Base-by-base conservation (phyloP, 1,140 invertebrate genomes). In the Phymorhynchus buccinoides region DNA sequence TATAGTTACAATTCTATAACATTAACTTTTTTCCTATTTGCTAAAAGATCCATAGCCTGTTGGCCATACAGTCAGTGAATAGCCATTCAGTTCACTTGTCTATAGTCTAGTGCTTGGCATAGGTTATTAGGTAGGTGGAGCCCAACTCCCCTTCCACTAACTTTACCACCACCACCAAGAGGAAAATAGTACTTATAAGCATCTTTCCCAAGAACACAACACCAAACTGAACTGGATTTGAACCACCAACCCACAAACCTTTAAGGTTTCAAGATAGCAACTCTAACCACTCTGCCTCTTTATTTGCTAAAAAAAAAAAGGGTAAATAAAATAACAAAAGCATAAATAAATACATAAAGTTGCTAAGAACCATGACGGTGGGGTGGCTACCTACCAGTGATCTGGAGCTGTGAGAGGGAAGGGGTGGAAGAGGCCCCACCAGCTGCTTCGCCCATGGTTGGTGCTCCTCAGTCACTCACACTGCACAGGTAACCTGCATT, bases 391-490 rank as follows among this genome's bases (percentile, higher is more conserved):
- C 87, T 89, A 91, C 90, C 87, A 85, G 88, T 90, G 71, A 92
- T 88, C 77, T 90, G 87, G 32, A 92, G 88, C 85, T 92, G 91
- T 80, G 88, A 90, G 41, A 89, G 89, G 79, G 90, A 89, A 37
- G 88, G 78, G 80, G 68, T 86, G 71, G 84, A 77, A 37, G 88
- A 71, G 84, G 89, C 80, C 52, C 87, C 89, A 73, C 88, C 86
- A 22, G 88, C 86, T 87, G 90, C 90, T 87, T 89, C 90, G 88
- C 89, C 90, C 90, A 90, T 90, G 73, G 87, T 90, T 79, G 44
- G 39, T 48, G 30, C 71, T 56, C 39, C 81, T 68, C 71, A 39
- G 18, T n/a, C 7, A 9, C 32, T 66, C 32, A 16, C 62, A n/a
- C 79, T 44, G n/a, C 18, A 7, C 48, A 30, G 41, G 30, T 48